These are phyloP conservation scores for Molossus molossus DNA, from an alignment of 2,797 vertebrate genomes.

Conservation along the genomic window DNA sequence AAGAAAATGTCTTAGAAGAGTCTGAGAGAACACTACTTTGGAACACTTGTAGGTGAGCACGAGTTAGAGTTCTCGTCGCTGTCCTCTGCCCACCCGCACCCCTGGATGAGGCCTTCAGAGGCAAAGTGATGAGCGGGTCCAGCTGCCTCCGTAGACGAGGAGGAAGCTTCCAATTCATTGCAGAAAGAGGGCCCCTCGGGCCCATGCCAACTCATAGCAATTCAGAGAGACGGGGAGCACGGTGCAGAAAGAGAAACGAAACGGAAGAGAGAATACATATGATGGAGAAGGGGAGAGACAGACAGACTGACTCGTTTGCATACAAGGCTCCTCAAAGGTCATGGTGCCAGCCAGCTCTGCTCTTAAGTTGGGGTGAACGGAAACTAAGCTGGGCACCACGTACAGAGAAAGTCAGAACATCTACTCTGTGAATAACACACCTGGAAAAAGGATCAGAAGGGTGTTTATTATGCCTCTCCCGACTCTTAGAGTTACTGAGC, in stretches of 20 bases:
- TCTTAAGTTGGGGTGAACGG: neutral
- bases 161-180: slow-evolving; percentile 4
- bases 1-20: slow-evolving; percentile 52
- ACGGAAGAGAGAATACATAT: neutral
- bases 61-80: slow-evolving; percentile 30
- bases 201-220: neutral
- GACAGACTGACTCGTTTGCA: neutral
- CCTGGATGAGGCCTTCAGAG: neutral
- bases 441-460: neutral
- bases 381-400: neutral
- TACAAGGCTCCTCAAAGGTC: neutral
- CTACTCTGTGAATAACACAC: neutral
- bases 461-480: neutral
- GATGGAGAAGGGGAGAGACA: neutral
- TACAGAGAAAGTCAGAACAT: neutral
- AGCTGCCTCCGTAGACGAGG: neutral
- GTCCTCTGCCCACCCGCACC: slow-evolving; percentile 40
- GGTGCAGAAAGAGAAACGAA: no score
- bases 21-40: slow-evolving; percentile 56
- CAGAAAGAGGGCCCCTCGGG: neutral
- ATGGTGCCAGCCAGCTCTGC: neutral
- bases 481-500: neutral
- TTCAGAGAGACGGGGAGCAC: no score
- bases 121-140: no score
- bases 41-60: slow-evolving; percentile 12